These are phyloP conservation scores for Pasiphila rectangulata DNA, from an alignment of 2,888 invertebrate species.

Conservation along the genomic window DNA sequence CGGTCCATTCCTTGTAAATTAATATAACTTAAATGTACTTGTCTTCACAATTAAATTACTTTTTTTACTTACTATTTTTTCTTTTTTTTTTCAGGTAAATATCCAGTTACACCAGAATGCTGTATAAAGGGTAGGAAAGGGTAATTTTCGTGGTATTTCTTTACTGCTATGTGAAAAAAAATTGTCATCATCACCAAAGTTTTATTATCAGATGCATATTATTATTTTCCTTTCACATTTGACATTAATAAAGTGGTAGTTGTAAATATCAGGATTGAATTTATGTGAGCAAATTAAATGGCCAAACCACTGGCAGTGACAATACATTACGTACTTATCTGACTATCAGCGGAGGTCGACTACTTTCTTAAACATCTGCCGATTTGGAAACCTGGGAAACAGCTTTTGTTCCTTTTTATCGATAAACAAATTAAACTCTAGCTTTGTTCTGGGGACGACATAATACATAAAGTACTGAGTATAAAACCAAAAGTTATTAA, in stretches of 20 bases:
- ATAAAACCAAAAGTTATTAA: no score
- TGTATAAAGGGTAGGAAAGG: neutral
- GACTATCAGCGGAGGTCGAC: slow-evolving; percentile 47
- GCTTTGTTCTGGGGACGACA: neutral
- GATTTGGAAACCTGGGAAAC: slow-evolving; percentile 33
- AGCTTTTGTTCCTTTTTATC: slow-evolving; percentile 35
- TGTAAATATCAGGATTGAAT: neutral
- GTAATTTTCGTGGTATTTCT: no score
- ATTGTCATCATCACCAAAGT: no score
- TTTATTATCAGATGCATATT: no score
- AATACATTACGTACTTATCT: slow-evolving; percentile 56
- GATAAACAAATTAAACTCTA: neutral
- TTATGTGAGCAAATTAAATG: slow-evolving; percentile 30
- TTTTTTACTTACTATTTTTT: slow-evolving; percentile 25
- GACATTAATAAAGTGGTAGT: neutral
- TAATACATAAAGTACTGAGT: no score
- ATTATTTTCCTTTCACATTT: no score
- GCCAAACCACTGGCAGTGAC: slow-evolving; percentile 30
- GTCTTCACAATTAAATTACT: no score
- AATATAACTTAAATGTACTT: no score
- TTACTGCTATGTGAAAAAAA: no score
- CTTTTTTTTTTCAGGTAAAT: slow-evolving; percentile 51
- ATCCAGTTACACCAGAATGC: slow-evolving; percentile 20
- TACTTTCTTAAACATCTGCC: slow-evolving; percentile 55
- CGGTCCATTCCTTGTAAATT: no score